Evolutionary conservation across 2,888 invertebrate species (phyloP).

Genomic region (Anthrax anthrax): DNA sequence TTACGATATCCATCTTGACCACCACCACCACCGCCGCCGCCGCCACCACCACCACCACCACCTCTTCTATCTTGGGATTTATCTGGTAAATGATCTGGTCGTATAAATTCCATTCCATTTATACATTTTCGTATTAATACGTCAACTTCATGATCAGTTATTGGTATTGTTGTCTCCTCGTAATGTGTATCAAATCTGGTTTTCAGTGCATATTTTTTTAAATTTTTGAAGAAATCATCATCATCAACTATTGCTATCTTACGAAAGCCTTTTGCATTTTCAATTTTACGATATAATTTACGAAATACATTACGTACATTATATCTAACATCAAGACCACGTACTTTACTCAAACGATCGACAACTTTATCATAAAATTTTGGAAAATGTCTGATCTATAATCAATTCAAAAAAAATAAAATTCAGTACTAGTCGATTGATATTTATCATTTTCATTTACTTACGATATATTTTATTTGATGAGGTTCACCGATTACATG

Average conservation of each 20-base stretch:
- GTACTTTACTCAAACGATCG: neutral
- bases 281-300: conserved; percentile 13
- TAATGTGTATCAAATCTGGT: conserved; percentile 8
- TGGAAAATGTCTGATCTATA: conserved; percentile 11
- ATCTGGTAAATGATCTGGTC: conserved; percentile 4
- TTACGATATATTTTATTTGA: conserved; percentile 7
- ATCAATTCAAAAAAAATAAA: neutral
- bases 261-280: conserved; percentile 10
- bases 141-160: conserved; percentile 8
- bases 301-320: conserved; percentile 9
- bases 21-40: neutral
- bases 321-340: neutral
- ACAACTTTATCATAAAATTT: conserved; percentile 8
- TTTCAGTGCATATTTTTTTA: conserved; percentile 4
- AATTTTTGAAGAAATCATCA: conserved; percentile 7
- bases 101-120: conserved; percentile 8
- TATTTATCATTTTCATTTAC: neutral
- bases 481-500: conserved; percentile 3
- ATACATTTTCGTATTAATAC: conserved; percentile 7
- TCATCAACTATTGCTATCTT: conserved; percentile 7
- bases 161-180: conserved; percentile 4
- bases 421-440: too few relatives aligned
- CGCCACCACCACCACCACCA: neutral
- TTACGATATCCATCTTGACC: too few relatives aligned
- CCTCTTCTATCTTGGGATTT: neutral